Evolutionary conservation across 2,113 vertebrate species (phyloP).

Genomic region (Festucalex cinctus): DNA sequence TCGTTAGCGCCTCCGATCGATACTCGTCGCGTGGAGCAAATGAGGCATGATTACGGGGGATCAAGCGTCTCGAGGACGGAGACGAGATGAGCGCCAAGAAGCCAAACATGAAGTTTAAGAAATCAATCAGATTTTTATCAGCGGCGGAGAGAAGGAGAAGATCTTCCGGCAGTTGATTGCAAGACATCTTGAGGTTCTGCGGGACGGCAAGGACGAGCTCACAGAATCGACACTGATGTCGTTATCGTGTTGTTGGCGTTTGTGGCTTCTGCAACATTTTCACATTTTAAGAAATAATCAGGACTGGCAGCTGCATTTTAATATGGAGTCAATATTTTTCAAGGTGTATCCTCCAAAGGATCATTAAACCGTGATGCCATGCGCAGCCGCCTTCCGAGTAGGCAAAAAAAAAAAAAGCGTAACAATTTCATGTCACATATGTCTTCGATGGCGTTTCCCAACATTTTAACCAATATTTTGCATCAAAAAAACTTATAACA

Average conservation of each 20-base stretch:
- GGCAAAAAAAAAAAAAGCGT: not conserved
- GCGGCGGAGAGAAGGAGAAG: not conserved
- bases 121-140: conserved; percentile 1
- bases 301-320: not conserved
- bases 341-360: not conserved
- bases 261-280: not conserved
- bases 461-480: too few species aligned
- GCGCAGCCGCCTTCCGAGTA: not conserved
- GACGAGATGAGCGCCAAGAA: not conserved
- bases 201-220: not conserved
- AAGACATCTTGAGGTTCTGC: not conserved
- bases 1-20: conserved; percentile 53
- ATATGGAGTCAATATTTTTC: not conserved
- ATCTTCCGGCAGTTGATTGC: not conserved
- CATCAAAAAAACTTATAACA: not conserved
- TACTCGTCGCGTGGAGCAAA: conserved; percentile 8
- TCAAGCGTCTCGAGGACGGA: not conserved
- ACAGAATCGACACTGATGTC: not conserved
- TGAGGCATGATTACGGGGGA: conserved; percentile 16
- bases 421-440: not conserved
- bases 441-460: too few species aligned
- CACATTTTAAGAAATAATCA: not conserved
- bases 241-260: not conserved
- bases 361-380: not conserved
- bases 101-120: not conserved